Base-by-base conservation (phyloP, 2,113 vertebrate species). In the Chlamydotis undulata region DNA sequence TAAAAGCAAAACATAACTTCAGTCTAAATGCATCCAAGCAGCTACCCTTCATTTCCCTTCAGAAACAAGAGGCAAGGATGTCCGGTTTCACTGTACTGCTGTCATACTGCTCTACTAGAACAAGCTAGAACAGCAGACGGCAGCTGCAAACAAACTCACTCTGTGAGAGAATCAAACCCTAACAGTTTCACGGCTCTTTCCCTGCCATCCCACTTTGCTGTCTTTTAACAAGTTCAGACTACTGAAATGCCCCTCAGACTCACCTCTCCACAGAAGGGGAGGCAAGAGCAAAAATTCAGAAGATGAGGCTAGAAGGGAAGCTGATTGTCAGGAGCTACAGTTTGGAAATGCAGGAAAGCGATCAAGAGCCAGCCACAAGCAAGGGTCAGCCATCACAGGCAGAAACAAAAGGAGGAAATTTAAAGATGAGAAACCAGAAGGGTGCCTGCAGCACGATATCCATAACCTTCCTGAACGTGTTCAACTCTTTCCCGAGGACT, bases 401-500 rank as follows among this genome's bases (percentile, higher is more conserved):
- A 37, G 55, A 26, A 70, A 33, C 7, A 35, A 28, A 45, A 45
- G 29, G 28, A 39, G 22, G 37, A 17, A 22, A 68, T 14, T 12
- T 37, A 49, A 67, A 53, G 37, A 43, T 19, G 19, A 64, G n/a
- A 52, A 77, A 56, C 19, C 28, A 49, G 52, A 55, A 79, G 5
- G 31, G 41, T 29, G 26, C n/a, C 52, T 45, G 26, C n/a, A 73
- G 41, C 6, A 39, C 39, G 35, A 29, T 3, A 47, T 3, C 19
- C 1, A 0, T 15, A 39, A 33, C 19, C 0, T 17, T 59, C 53
- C 43, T 47, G 41, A 75, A 18, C 7, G 3, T 5, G 25, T 25
- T 49, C 39, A 88, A 3, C 11, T 21, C 50, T 52, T 23, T 39
- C n/a, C 75, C 64, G 70, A 56, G 45, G 26, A 33, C 11, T 75